These are phyloP conservation scores for Eulemur macaco DNA, from an alignment of 2,113 vertebrate genomes.

Conservation along the genomic window DNA sequence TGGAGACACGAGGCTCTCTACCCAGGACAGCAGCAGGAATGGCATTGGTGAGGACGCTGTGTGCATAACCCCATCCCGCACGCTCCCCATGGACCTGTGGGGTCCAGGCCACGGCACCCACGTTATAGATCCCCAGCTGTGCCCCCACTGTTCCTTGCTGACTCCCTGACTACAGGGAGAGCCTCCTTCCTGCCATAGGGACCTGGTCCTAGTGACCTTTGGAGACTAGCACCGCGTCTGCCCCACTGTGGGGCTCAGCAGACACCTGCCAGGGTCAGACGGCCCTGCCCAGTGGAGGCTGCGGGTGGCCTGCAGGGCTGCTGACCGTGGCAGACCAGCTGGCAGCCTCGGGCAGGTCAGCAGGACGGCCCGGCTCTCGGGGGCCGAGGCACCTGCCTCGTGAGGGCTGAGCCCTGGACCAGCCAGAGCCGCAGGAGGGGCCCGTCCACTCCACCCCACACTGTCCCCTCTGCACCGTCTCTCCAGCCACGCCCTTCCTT, in stretches of 20 bases:
- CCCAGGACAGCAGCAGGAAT: slow-evolving; percentile 56
- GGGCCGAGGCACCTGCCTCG: background rate
- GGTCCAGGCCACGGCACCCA: background rate
- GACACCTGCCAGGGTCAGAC: background rate
- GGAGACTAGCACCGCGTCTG: background rate
- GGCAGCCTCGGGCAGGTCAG: background rate
- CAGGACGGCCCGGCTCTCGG: background rate
- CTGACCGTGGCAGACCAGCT: background rate
- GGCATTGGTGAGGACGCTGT: background rate
- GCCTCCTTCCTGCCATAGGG: background rate
- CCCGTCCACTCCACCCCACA: background rate
- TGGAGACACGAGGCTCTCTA: slow-evolving; percentile 87
- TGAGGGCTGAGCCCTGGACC: background rate
- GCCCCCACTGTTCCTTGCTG: accelerated
- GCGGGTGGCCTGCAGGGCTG: background rate
- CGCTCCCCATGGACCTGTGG: accelerated
- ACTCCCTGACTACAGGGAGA: background rate
- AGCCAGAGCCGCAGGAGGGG: accelerated
- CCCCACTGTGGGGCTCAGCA: background rate
- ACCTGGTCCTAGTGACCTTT: background rate
- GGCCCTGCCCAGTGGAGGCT: background rate
- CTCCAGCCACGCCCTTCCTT: background rate
- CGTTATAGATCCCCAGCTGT: accelerated
- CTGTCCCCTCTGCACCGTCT: background rate
- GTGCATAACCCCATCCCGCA: accelerated